A percentile compares a stretch with the other conserved stretches of the same genome.
Evolutionary conservation across 2,888 invertebrate genomes (phyloP).

Genomic region (Thumatha senex): DNA sequence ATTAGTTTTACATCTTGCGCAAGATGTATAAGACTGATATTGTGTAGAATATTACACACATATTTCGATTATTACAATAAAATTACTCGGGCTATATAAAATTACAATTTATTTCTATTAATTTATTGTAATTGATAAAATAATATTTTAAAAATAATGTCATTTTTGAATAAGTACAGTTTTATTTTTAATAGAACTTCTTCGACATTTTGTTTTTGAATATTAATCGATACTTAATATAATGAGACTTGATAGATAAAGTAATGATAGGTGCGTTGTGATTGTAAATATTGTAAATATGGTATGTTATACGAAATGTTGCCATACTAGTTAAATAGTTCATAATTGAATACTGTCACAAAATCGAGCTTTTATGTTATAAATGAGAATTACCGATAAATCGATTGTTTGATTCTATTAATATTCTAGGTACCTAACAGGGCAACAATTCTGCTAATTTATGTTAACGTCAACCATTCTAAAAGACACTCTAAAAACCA

Average conservation of each 20-base stretch:
- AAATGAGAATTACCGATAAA: slow-evolving; percentile 8
- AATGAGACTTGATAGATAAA: slow-evolving; percentile 25
- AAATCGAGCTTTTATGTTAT: slow-evolving; percentile 59
- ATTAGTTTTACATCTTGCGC: slow-evolving; percentile 50
- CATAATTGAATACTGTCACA: slow-evolving; percentile 42
- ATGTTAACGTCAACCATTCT: no score
- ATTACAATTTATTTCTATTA: no score
- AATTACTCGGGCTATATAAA: slow-evolving; percentile 10
- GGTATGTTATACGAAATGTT: slow-evolving; percentile 59
- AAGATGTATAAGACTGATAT: slow-evolving; percentile 67
- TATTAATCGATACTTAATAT: slow-evolving; percentile 17
- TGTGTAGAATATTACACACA: slow-evolving; percentile 44
- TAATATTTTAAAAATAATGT: neutral
- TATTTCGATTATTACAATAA: slow-evolving; percentile 33
- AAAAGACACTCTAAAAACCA: no score
- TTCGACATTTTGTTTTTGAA: slow-evolving; percentile 9
- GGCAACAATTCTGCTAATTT: no score
- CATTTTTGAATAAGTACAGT: neutral
- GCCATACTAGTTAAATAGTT: slow-evolving; percentile 57
- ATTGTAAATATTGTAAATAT: slow-evolving; percentile 47
- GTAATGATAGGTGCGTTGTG: slow-evolving; percentile 32
- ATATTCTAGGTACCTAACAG: slow-evolving; percentile 8
- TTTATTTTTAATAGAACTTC: neutral
- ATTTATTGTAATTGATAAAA: neutral
- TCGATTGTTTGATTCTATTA: slow-evolving; percentile 21